phyloP scores from a whole-genome alignment of 2,797 vertebrate species.

The Schizothorax lantsangensis region DNA sequence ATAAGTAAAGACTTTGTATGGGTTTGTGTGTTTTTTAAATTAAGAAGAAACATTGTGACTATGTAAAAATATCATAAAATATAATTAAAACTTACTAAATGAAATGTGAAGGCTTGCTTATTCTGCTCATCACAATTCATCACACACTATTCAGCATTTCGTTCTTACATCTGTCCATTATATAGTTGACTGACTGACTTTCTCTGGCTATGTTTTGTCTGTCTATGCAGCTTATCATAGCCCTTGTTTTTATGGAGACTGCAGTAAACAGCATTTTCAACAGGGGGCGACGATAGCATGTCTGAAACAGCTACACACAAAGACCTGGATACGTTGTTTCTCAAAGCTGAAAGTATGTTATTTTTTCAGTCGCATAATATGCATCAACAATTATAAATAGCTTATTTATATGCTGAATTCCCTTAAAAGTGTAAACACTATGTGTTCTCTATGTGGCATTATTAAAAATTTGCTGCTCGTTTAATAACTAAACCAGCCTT shows the following conservation, averaged over 20 bases:
- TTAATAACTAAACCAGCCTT: not conserved
- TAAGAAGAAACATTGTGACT: not conserved
- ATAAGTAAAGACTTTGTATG: not conserved
- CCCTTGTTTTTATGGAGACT: not conserved
- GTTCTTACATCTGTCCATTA: not conserved
- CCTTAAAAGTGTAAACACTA: not conserved
- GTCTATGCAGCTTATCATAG: not conserved
- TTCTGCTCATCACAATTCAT: not conserved
- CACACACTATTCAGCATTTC: not conserved
- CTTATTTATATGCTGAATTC: not conserved
- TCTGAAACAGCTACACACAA: not conserved
- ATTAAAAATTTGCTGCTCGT: not conserved
- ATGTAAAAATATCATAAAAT: not conserved
- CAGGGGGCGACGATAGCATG: conserved; percentile 27
- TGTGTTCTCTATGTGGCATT: not conserved
- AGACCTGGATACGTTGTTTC: not conserved
- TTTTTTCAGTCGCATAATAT: not conserved
- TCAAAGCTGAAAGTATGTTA: not conserved
- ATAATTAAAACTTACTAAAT: not conserved
- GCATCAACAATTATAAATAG: not conserved
- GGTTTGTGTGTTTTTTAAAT: not conserved
- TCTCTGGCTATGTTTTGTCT: not conserved
- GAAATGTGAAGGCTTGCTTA: not conserved
- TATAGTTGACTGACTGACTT: not conserved
- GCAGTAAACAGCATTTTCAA: conserved; percentile 8